A percentile compares a stretch with the other conserved stretches of the same genome.
phyloP scores from a whole-genome alignment of 2,113 vertebrate species.

The Cheilinus undulatus region DNA sequence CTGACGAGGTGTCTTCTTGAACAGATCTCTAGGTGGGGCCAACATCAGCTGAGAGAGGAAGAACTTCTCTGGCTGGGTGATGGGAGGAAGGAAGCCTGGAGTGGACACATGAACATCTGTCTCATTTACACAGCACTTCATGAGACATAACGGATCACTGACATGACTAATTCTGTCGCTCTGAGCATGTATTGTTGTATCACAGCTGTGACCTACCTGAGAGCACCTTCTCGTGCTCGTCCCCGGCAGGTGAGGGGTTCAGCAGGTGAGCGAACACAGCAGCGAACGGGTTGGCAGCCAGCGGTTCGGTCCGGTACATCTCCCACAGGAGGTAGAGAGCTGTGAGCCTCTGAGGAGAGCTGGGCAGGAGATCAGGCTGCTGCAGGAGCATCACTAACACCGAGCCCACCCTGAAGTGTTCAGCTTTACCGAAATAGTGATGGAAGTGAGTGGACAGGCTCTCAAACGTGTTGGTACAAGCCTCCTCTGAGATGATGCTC shows the following conservation, averaged over 20 bases:
- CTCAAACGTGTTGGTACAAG: slow-evolving; percentile 94
- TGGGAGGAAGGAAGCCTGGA: slow-evolving; percentile 95
- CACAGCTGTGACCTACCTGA: slow-evolving; percentile 86
- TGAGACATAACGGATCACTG: too few relatives aligned
- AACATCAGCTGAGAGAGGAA: slow-evolving; percentile 98
- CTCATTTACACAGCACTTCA: neutral
- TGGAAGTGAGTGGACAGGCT: slow-evolving; percentile 95
- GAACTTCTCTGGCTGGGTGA: slow-evolving; percentile 97
- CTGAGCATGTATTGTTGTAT: too few relatives aligned
- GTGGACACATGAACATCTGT: slow-evolving; percentile 8
- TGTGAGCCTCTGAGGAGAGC: slow-evolving; percentile 94
- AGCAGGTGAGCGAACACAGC: slow-evolving; percentile 98
- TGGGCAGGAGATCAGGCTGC: slow-evolving; percentile 96
- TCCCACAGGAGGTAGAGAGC: slow-evolving; percentile 99
- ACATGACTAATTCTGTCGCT: too few relatives aligned
- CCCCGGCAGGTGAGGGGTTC: slow-evolving; percentile 88
- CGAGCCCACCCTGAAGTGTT: slow-evolving; percentile 96
- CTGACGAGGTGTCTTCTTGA: slow-evolving; percentile 98
- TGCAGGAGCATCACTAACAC: slow-evolving; percentile 96
- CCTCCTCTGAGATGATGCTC: slow-evolving; percentile 97
- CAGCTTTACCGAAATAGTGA: slow-evolving; percentile 95
- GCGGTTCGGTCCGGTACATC: slow-evolving; percentile 98
- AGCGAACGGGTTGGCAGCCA: slow-evolving; percentile 96
- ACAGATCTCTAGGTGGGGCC: slow-evolving; percentile 95
- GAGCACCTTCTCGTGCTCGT: slow-evolving; percentile 90